Evolutionary conservation across 2,888 invertebrate species (phyloP), one percentile per base, ranked within the genome.

Genomic region (Caenorhabditis sulstoni): DNA sequence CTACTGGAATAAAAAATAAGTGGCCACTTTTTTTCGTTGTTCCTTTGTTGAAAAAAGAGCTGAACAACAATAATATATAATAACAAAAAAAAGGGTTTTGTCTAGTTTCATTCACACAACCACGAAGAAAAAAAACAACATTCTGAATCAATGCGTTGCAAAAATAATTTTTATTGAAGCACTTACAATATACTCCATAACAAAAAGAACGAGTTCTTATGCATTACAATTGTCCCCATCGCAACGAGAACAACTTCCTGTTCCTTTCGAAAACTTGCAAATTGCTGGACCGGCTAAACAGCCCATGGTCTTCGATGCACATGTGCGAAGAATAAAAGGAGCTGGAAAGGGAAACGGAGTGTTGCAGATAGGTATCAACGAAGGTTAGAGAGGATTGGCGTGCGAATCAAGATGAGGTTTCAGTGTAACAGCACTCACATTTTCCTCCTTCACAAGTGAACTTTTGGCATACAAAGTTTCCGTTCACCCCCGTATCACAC

Each of bases 391-490:
- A n/a, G n/a, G n/a, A n/a, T n/a, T n/a, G n/a, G 22, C 35, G 11
- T 47, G 22, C 23, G 18, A 49, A 58, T 23, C 14, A 8, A 45
- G 18, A 49, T 7, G 11, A 37, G 44, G 53, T 12, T 16, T 37
- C n/a, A n/a, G n/a, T n/a, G n/a, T n/a, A n/a, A n/a, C n/a, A n/a
- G n/a, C n/a, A 80, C 88, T 81, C 55, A 88, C 88, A 87, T 79
- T 78, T 84, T 61, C 88, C 88, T 37, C 88, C 88, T 79, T 87
- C 88, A 66, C 88, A 88, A 8, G 79, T 79, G 78, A 88, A 88
- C 47, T 86, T 88, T 57, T 88, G 88, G 50, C 88, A 88, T n/a
- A 85, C 84, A 61, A 84, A 88, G n/a, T 87, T 84, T 41, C 80
- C 79, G 22, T 79, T 79, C 9, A 79, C 74, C 20, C 88, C 88